These are phyloP conservation scores for Parazoanthus darwini DNA, from an alignment of 92 coral and sea anemone genomes.

Conservation along the genomic window DNA sequence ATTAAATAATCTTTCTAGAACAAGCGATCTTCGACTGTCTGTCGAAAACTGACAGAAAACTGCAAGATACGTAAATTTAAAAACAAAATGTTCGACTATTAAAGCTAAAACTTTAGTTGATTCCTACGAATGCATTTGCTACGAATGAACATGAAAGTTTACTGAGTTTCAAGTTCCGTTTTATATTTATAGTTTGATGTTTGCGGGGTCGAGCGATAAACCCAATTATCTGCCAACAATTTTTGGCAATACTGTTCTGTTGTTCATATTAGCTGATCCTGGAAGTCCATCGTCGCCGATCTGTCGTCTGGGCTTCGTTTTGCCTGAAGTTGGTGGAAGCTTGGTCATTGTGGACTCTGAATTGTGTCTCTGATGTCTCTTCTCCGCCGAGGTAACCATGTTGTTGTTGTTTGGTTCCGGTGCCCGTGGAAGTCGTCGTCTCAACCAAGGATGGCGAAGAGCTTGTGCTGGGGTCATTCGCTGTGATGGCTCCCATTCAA, in stretches of 20 bases:
- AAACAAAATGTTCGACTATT: not conserved
- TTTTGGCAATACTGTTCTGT: conserved; percentile 97
- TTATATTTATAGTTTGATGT: not conserved
- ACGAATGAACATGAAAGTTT: conserved; percentile 28
- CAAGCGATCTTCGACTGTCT: not conserved
- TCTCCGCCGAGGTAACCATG: conserved; percentile 62
- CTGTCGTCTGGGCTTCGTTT: conserved; percentile 75
- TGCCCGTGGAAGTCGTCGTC: conserved; percentile 94
- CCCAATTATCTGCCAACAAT: conserved; percentile 86
- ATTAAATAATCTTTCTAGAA: conserved; percentile 20
- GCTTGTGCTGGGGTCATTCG: conserved; percentile 97
- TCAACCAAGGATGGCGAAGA: conserved; percentile 93
- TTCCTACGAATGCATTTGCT: conserved; percentile 15
- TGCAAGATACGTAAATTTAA: not conserved
- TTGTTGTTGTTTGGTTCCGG: conserved; percentile 85
- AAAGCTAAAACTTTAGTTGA: not conserved
- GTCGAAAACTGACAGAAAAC: not conserved
- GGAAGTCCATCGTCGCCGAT: conserved; percentile 63
- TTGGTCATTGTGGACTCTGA: conserved; percentile 79
- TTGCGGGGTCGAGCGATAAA: not conserved
- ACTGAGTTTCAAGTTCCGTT: not conserved
- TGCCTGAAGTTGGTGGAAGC: conserved; percentile 93
- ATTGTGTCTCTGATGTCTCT: conserved; percentile 58
- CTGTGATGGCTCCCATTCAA: conserved; percentile 95
- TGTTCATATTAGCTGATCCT: conserved; percentile 71